Conservation (phyloP, 1,140 invertebrate genomes). For the Brachystomella parvula region DNA sequence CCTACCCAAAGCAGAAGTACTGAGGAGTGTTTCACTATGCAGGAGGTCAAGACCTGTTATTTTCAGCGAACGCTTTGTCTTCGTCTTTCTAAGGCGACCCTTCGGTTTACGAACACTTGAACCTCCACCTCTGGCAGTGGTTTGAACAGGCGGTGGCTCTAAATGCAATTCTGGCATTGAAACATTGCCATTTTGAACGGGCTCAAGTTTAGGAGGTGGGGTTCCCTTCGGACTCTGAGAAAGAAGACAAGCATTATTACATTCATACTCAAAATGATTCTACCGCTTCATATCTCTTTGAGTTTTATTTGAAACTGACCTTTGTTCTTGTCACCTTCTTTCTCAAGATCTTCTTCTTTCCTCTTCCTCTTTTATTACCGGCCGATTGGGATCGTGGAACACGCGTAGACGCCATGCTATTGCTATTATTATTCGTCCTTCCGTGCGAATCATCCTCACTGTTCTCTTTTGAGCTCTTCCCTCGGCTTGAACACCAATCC, state of each 20-base stretch:
- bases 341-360: conserved; percentile 36
- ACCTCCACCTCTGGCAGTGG: conserved; percentile 40
- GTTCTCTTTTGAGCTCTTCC: conserved; percentile 47
- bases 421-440: conserved; percentile 5
- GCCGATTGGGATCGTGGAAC: conserved; percentile 15
- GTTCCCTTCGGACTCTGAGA: background rate
- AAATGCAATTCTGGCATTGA: conserved; percentile 32
- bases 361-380: conserved; percentile 13
- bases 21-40: conserved; percentile 80
- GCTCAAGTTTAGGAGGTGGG: background rate
- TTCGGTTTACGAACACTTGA: conserved; percentile 43
- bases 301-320: conserved; percentile 13
- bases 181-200: background rate
- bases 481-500: conserved; percentile 48
- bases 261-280: background rate
- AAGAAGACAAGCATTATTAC: background rate
- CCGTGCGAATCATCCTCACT: conserved; percentile 32
- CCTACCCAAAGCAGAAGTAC: conserved; percentile 60
- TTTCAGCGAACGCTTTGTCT: conserved; percentile 56
- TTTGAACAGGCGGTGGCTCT: conserved; percentile 39
- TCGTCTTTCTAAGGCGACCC: conserved; percentile 43
- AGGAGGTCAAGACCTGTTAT: conserved; percentile 79
- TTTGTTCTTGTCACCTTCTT: conserved; percentile 31
- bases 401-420: background rate
- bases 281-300: background rate